A percentile compares a stretch with the other conserved stretches of the same genome.
These are phyloP conservation scores for Spodoptera frugiperda DNA, from an alignment of 1,140 invertebrate genomes.

Conservation along the genomic window DNA sequence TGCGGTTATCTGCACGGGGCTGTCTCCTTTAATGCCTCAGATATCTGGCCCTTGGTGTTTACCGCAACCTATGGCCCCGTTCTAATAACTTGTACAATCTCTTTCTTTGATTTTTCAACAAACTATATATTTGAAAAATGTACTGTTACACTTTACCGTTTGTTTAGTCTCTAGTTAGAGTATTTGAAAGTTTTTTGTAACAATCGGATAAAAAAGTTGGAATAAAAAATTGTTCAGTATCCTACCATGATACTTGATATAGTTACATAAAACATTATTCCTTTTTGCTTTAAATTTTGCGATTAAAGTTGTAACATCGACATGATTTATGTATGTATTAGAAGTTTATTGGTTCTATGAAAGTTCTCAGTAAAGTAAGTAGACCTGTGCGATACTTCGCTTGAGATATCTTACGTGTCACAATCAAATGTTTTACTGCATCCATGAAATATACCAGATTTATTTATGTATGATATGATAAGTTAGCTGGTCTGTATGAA, in stretches of 20 bases:
- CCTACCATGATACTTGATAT: not conserved
- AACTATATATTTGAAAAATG: conserved; percentile 37
- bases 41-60: conserved; percentile 45
- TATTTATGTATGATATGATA: too few relatives aligned
- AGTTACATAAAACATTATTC: not conserved
- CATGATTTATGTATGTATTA: conserved; percentile 63
- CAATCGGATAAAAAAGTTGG: conserved; percentile 3
- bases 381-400: conserved; percentile 47
- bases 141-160: conserved; percentile 37
- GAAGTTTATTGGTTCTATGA: conserved; percentile 57
- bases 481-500: not conserved
- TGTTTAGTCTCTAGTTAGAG: conserved; percentile 19
- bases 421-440: conserved; percentile 27
- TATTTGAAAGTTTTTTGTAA: conserved; percentile 2
- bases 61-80: conserved; percentile 46
- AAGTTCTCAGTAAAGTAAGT: conserved; percentile 48
- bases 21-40: conserved; percentile 44
- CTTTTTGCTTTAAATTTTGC: conserved; percentile 4
- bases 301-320: conserved; percentile 53
- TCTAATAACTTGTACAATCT: conserved; percentile 45
- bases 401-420: conserved; percentile 51
- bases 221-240: not conserved
- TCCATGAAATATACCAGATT: conserved; percentile 20
- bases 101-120: conserved; percentile 39
- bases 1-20: conserved; percentile 50